Evolutionary conservation across 2,888 invertebrate genomes (phyloP), one percentile per base, ranked within the genome.

Genomic region (Crocallis elinguaria): DNA sequence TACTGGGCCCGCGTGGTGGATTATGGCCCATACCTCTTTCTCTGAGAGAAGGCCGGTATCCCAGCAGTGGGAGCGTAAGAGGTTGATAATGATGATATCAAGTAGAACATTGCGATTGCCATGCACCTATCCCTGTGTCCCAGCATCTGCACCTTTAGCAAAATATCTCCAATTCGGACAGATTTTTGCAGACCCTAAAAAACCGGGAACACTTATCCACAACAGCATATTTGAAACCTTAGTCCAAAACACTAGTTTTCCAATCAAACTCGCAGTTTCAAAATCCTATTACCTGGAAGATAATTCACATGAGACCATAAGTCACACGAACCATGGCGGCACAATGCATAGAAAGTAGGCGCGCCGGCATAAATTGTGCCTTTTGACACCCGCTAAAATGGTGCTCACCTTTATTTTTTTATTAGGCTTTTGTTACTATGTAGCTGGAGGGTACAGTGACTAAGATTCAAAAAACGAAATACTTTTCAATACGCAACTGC

Each of bases 321-420:
- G 46, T 64, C 61, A 57, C 49, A 35, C 30, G 35, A 23, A 32
- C 44, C 49, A 43, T 58, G 60, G 62, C 64, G 62, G 63, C 44
- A 63, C 65, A 64, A 71, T 68, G 68, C 69, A 71, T 67, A 69
- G 65, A 68, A 62, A 73, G 66, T 61, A 66, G 67, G 62, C 55
- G 36, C 52, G 30, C 29, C 21, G 33, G 35, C 54, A 64, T 70
- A 70, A 69, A 73, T 71, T 62, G 61, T 46, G 50, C 50, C 57
- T 63, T 68, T 62, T 69, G 67, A 69, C 70, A 68, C 56, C 49
- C 36, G 61, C 62, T 62, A 54, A 65, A 66, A 57, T 65, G 49
- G 51, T 55, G 57, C 51, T 64, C 63, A 60, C 60, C 57, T 65
- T 57, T 56, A 44, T 54, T 58, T 64, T 63, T 66, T 65, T 64